Evolutionary conservation across 1,140 invertebrate genomes (phyloP).

Genomic region (Notospermus geniculatus): DNA sequence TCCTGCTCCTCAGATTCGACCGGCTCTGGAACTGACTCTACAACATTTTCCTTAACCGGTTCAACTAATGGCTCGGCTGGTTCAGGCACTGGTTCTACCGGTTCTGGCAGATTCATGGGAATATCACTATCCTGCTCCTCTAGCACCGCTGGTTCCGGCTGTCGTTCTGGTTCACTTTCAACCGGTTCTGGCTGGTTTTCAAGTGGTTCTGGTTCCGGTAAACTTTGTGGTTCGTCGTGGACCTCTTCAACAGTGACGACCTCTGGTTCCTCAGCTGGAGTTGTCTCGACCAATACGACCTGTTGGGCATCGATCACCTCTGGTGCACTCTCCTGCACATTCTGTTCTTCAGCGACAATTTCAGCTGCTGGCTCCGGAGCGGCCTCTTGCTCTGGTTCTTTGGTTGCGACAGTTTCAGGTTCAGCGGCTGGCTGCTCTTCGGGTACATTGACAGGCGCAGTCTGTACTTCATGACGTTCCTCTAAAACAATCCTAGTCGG

Average conservation of each 20-base stretch:
- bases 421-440: background rate
- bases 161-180: background rate
- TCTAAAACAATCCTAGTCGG: background rate
- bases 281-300: background rate
- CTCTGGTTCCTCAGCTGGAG: too few relatives aligned
- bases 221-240: too few relatives aligned
- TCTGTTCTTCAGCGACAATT: too few relatives aligned
- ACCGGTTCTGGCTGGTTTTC: slow-evolving; percentile 10
- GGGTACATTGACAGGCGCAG: background rate
- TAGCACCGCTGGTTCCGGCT: background rate
- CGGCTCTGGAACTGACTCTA: background rate
- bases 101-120: too few relatives aligned
- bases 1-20: background rate
- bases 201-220: slow-evolving; percentile 5
- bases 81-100: slow-evolving; percentile 8
- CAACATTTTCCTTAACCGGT: slow-evolving; percentile 8
- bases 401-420: background rate
- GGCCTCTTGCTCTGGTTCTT: slow-evolving; percentile 8
- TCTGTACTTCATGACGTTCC: background rate
- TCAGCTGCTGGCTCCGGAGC: background rate
- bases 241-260: too few relatives aligned
- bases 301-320: background rate
- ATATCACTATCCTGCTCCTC: too few relatives aligned
- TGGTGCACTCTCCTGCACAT: too few relatives aligned
- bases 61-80: slow-evolving; percentile 1